Conservation (phyloP, 2,113 vertebrate genomes). For the Brachypteracias leptosomus region DNA sequence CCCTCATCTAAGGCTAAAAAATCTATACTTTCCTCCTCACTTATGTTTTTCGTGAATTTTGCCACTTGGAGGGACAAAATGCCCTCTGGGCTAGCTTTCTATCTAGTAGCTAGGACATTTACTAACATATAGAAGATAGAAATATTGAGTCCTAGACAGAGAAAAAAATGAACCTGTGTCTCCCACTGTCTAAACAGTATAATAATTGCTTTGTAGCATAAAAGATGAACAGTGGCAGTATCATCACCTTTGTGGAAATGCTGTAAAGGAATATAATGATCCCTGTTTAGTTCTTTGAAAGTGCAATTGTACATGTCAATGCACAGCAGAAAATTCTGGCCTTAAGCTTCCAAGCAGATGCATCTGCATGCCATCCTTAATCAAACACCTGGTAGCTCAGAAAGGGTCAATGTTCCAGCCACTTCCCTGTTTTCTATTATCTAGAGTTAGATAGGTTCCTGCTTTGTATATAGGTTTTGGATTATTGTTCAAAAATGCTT, state of each 20-base stretch:
- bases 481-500: background rate
- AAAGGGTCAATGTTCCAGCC: background rate
- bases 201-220: slow-evolving; percentile 1
- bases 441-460: background rate
- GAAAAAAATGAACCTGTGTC: background rate
- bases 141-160: background rate
- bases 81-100: background rate
- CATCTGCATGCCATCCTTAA: background rate
- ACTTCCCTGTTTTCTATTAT: background rate
- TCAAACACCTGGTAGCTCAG: background rate
- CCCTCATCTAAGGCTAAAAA: background rate
- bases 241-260: background rate
- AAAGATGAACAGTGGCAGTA: background rate
- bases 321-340: background rate
- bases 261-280: slow-evolving; percentile 8
- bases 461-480: background rate
- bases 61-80: background rate
- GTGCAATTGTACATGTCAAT: background rate
- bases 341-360: background rate
- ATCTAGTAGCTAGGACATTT: background rate
- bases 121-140: background rate
- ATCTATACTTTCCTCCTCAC: background rate
- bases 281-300: background rate
- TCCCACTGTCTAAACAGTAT: background rate
- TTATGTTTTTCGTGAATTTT: background rate